Conservation (phyloP, 1,140 invertebrate genomes). For the Agrilus planipennis region DNA sequence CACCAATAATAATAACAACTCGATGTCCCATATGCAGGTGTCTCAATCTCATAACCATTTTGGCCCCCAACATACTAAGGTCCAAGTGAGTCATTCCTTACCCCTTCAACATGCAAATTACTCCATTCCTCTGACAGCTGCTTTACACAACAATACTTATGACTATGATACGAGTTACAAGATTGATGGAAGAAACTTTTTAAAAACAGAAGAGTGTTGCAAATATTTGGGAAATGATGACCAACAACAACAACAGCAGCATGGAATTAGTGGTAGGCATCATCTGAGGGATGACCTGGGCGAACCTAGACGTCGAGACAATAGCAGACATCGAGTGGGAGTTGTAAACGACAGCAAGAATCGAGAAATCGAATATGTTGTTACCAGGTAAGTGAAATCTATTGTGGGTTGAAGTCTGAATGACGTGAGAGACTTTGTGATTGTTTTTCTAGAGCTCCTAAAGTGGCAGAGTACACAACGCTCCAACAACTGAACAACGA, state of each 20-base stretch:
- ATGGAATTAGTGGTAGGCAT: too few relatives aligned
- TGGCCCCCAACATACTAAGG: slow-evolving; percentile 27
- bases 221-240: too few relatives aligned
- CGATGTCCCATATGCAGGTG: slow-evolving; percentile 13
- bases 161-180: slow-evolving; percentile 33
- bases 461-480: slow-evolving; percentile 13
- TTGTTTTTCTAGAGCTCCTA: slow-evolving; percentile 12
- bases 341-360: slow-evolving; percentile 25
- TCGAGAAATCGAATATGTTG: slow-evolving; percentile 20
- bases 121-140: slow-evolving; percentile 29
- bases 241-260: too few relatives aligned
- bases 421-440: too few relatives aligned
- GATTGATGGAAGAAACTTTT: slow-evolving; percentile 33
- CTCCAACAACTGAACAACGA: slow-evolving; percentile 31
- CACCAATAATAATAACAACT: slow-evolving; percentile 19
- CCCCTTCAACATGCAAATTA: slow-evolving; percentile 33
- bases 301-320: too few relatives aligned
- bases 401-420: too few relatives aligned
- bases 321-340: slow-evolving; percentile 21
- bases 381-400: too few relatives aligned
- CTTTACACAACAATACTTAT: slow-evolving; percentile 23
- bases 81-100: slow-evolving; percentile 35
- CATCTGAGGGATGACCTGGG: too few relatives aligned
- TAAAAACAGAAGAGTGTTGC: too few relatives aligned
- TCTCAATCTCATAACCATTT: slow-evolving; percentile 28